Percentiles rank a stretch among this genome's conserved stretches.
Evolutionary conservation across 1,140 invertebrate species (phyloP).

Genomic region (Bombus waltoni): DNA sequence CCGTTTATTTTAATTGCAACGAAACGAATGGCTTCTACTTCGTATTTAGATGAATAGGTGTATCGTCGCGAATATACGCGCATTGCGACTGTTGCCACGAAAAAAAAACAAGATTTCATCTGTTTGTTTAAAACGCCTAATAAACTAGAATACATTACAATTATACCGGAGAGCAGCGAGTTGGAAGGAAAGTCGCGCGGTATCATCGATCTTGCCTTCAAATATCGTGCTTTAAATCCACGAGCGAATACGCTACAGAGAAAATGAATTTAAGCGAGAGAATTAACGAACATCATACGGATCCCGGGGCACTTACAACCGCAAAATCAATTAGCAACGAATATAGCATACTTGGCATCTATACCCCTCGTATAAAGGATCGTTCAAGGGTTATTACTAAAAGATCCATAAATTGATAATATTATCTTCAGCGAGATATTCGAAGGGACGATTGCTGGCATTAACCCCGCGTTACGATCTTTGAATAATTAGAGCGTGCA

Average conservation of each 20-base stretch:
- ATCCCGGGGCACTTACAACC: background rate
- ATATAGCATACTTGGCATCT: conserved; percentile 8
- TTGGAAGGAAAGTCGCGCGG: background rate
- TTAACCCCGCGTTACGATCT: too few species aligned
- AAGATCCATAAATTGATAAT: conserved; percentile 29
- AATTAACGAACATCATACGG: conserved; percentile 10
- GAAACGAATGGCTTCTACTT: too few species aligned
- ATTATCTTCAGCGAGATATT: background rate
- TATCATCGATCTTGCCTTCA: background rate
- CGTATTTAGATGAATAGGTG: too few species aligned
- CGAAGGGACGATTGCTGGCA: background rate
- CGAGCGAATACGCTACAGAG: background rate
- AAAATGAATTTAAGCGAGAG: background rate
- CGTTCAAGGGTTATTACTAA: conserved; percentile 14
- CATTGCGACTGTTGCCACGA: too few species aligned
- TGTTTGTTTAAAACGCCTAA: too few species aligned
- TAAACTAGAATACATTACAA: too few species aligned
- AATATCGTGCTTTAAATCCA: background rate
- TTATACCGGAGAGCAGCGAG: too few species aligned
- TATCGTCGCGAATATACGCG: too few species aligned
- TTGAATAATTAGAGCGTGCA: too few species aligned
- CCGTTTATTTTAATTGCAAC: too few species aligned
- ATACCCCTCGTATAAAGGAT: conserved; percentile 6
- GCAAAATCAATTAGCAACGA: conserved; percentile 31
- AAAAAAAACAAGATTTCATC: too few species aligned